Evolutionary conservation across 2,797 vertebrate species (phyloP).

Genomic region (Anguilla pacifica): DNA sequence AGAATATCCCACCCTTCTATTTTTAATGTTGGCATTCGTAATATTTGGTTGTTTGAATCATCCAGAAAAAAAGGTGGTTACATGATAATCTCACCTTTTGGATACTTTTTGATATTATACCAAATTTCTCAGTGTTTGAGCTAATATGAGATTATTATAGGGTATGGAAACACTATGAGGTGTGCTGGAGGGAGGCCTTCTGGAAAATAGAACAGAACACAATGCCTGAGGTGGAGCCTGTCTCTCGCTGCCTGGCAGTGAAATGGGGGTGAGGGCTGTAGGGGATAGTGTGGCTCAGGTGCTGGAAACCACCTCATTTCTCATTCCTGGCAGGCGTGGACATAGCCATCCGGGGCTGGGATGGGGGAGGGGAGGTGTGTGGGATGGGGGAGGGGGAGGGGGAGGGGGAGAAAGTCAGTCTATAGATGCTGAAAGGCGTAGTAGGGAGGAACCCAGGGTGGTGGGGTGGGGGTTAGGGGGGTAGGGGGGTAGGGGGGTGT

Average conservation of each 20-base stretch:
- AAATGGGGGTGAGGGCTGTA: background rate
- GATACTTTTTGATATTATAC: background rate
- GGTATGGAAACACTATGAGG: background rate
- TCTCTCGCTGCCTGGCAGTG: background rate
- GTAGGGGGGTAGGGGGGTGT: background rate
- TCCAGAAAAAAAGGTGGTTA: background rate
- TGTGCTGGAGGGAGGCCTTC: background rate
- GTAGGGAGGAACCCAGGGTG: background rate
- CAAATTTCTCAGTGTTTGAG: background rate
- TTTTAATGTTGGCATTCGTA: too few relatives aligned
- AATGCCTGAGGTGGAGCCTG: background rate
- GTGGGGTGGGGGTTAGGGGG: background rate
- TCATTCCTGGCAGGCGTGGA: conserved; percentile 20
- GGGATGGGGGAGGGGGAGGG: too few relatives aligned
- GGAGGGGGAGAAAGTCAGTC: background rate
- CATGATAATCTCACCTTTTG: background rate
- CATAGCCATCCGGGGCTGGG: background rate
- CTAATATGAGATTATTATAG: background rate
- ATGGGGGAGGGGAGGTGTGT: too few relatives aligned
- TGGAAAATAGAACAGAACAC: background rate
- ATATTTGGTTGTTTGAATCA: background rate
- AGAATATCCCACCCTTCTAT: too few relatives aligned
- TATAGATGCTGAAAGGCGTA: background rate
- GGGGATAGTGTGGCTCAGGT: conserved; percentile 16
- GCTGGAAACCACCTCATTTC: background rate